Percentiles rank a stretch among this genome's conserved stretches.
Evolutionary conservation across 2,888 invertebrate species (phyloP).

Genomic region (Conchocele bisecta): DNA sequence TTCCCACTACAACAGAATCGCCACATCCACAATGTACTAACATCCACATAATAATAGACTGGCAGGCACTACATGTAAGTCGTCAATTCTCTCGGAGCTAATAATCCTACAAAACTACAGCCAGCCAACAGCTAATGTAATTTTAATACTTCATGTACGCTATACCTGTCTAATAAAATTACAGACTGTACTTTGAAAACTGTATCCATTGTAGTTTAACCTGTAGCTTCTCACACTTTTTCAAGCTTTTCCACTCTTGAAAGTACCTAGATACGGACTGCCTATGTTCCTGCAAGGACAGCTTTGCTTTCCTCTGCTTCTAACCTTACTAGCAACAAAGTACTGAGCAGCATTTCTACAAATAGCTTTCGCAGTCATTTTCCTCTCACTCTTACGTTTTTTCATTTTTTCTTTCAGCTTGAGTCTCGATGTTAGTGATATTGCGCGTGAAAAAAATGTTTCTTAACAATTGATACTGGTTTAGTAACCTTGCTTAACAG

Average conservation of each 20-base stretch:
- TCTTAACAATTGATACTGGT: neutral
- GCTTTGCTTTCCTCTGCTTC: neutral
- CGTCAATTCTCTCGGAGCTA: no score
- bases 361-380: neutral
- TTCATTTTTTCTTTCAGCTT: neutral
- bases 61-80: no score
- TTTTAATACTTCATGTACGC: no score
- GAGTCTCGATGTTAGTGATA: neutral
- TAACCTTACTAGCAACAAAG: neutral
- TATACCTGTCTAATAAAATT: no score
- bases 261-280: neutral
- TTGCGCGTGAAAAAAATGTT: neutral
- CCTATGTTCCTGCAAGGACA: neutral
- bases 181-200: neutral
- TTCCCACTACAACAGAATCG: no score
- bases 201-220: neutral
- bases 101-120: no score
- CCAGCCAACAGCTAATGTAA: no score
- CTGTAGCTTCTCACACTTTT: neutral
- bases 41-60: no score
- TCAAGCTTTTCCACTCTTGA: neutral
- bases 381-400: neutral
- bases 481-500: neutral
- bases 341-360: neutral
- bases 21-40: no score